Evolutionary conservation across 2,797 vertebrate species (phyloP).

Genomic region (Enteromius fasciolatus): DNA sequence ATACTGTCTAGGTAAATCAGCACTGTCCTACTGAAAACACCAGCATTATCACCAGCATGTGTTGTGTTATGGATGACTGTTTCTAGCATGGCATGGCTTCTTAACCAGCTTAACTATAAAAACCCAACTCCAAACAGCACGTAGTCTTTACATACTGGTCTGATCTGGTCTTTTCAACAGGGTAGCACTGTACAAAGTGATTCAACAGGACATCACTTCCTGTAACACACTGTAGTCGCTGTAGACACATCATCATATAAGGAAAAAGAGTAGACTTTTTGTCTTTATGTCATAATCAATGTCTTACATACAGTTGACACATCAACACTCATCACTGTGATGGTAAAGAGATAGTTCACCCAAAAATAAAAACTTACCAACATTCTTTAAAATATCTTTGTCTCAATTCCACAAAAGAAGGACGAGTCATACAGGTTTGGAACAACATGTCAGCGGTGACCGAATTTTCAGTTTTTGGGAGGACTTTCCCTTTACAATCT

Average conservation of each 20-base stretch:
- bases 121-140: slow-evolving; percentile 2
- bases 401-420: neutral
- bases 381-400: neutral
- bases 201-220: slow-evolving; percentile 18
- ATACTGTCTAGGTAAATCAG: neutral
- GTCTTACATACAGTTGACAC: slow-evolving; percentile 20
- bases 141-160: neutral
- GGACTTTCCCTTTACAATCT: neutral
- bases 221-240: neutral
- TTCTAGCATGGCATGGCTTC: slow-evolving; percentile 6
- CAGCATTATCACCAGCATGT: slow-evolving; percentile 10
- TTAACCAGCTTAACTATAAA: slow-evolving; percentile 8
- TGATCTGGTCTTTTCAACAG: slow-evolving; percentile 33
- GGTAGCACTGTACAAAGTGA: slow-evolving; percentile 11
- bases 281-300: slow-evolving; percentile 1
- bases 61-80: neutral
- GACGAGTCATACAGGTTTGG: neutral
- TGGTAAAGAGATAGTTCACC: neutral
- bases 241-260: slow-evolving; percentile 8
- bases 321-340: neutral
- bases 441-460: neutral
- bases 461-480: neutral
- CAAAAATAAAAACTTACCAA: neutral
- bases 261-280: slow-evolving; percentile 4
- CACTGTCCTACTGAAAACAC: slow-evolving; percentile 30